Base-by-base conservation (phyloP, 2,113 vertebrate genomes). In the Willisornis vidua region DNA sequence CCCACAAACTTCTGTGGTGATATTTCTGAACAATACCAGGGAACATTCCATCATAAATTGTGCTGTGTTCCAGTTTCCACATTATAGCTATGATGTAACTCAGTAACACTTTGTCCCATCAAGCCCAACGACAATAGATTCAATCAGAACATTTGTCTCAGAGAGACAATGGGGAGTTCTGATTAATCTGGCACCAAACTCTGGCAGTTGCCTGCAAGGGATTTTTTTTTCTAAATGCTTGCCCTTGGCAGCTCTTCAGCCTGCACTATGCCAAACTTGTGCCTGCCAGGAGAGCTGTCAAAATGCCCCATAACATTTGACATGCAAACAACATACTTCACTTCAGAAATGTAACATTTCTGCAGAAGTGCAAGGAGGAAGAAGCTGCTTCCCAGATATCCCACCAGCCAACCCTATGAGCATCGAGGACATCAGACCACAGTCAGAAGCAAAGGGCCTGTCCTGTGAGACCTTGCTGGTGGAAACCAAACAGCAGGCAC, bases 71-170 rank as follows among this genome's bases (percentile, higher is more conserved):
- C 93, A 96, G 87, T 96, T 96, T 95, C 93, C 89, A 93, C 67
- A 90, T 95, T 96, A 96, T 90, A 97, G 87, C 85, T 87, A 39
- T 96, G 95, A 96, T 95, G 90, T 95, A 94, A 97, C 94, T 97
- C 94, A 93, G 68, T 85, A 97, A 93, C 91, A 73, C 89, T 90
- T 96, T 97, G 97, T 97, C 96, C 96, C 94, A 88, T 96, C 75
- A 93, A 95, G 96, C 80, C 62, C 92, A 89, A 48, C 94, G 96
- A 96, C 96, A 96, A 97, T 94, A 92, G 87, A 95, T 89, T 94
- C 94, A 93, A 94, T 91, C 63, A 58, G 68, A 95, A 92, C 93
- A 70, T 92, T 89, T 90, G 71, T 94, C 70, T 96, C 85, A 15
- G 51, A 79, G 63, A 93, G 90, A 77, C 58, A 96, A 96, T 94